phyloP scores from a whole-genome alignment of 23 tunicate species.

The Aplidium turbinatum region DNA sequence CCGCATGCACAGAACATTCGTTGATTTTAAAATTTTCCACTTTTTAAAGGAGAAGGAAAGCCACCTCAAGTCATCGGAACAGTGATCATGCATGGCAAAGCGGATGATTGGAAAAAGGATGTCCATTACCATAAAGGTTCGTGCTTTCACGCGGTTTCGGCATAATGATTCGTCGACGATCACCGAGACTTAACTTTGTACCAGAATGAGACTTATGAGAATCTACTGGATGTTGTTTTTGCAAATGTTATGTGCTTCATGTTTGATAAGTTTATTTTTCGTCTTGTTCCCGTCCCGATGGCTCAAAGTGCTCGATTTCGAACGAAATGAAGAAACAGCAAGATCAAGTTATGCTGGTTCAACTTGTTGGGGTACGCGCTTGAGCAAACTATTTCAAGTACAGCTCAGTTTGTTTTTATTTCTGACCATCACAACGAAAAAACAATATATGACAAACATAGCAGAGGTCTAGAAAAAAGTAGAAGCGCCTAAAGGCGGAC shows the following conservation, averaged over 20 bases:
- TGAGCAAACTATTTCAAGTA: neutral
- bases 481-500: too few species aligned
- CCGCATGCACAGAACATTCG: too few species aligned
- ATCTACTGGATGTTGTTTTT: too few species aligned
- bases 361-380: neutral
- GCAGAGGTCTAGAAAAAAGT: neutral
- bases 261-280: too few species aligned
- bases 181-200: too few species aligned
- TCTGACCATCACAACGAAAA: neutral
- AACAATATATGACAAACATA: neutral
- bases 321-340: neutral
- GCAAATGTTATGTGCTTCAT: too few species aligned
- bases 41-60: neutral
- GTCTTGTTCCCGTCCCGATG: too few species aligned
- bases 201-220: too few species aligned
- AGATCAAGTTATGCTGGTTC: neutral
- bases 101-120: constrained; percentile 24
- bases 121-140: constrained; percentile 53
- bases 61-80: constrained; percentile 25
- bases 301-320: too few species aligned
- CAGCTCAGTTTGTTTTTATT: neutral
- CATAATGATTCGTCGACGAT: too few species aligned
- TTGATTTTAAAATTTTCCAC: too few species aligned
- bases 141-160: too few species aligned
- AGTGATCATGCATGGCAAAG: constrained; percentile 42